Percentiles rank a stretch among this genome's conserved stretches.
Conservation (phyloP, 2,113 vertebrate species). For the Clinocottus analis region DNA sequence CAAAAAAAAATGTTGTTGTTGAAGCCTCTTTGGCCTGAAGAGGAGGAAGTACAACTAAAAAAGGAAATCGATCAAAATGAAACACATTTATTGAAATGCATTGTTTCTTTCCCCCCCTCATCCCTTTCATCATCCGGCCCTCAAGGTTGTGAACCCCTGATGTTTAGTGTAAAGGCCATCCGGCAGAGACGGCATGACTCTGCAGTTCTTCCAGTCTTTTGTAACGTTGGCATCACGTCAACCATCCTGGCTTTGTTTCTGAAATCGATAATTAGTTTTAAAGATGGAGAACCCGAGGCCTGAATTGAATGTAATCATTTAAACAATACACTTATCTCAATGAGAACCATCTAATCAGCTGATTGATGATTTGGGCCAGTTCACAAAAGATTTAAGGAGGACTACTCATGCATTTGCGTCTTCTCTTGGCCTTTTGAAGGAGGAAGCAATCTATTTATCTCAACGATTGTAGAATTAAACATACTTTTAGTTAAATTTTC, state of each 20-base stretch:
- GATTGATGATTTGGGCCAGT: background rate
- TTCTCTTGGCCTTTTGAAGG: background rate
- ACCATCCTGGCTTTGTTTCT: conserved; percentile 34
- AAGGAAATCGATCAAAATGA: background rate
- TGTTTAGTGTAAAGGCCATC: background rate
- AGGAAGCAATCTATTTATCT: background rate
- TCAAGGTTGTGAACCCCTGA: background rate
- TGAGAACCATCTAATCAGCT: conserved; percentile 19
- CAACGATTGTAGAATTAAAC: background rate
- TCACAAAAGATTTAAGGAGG: background rate
- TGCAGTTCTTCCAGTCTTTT: conserved; percentile 17
- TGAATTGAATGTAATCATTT: conserved; percentile 20
- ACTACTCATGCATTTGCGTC: background rate
- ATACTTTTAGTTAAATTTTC: background rate
- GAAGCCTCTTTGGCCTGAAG: background rate
- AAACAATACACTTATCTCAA: conserved; percentile 28
- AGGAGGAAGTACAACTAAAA: background rate
- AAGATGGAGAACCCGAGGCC: conserved; percentile 25
- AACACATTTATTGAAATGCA: background rate
- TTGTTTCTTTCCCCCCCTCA: background rate
- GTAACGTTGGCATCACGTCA: background rate
- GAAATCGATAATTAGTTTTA: conserved; percentile 36
- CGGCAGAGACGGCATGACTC: conserved; percentile 3
- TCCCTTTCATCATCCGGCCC: background rate
- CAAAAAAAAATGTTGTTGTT: too few species aligned